Evolutionary conservation across 2,113 vertebrate genomes (phyloP).

Genomic region (Corvus hawaiiensis): DNA sequence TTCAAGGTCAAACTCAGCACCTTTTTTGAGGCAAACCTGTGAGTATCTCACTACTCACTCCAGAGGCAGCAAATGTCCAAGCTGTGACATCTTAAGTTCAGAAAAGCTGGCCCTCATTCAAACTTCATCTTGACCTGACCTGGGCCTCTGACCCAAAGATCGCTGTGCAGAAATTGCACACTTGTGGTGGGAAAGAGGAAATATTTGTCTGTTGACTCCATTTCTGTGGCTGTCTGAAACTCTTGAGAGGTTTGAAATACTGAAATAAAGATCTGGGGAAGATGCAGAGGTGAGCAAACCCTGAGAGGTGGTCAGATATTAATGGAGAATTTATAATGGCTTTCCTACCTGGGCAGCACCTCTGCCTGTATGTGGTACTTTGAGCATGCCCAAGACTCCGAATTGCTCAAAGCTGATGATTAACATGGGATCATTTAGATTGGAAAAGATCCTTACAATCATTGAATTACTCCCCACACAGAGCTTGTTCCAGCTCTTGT

Average conservation of each 20-base stretch:
- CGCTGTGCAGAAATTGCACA: neutral
- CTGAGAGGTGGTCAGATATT: neutral
- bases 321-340: neutral
- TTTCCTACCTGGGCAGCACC: neutral
- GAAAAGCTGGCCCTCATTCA: neutral
- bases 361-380: neutral
- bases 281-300: neutral
- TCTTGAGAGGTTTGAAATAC: neutral
- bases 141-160: neutral
- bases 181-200: neutral
- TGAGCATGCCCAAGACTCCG: neutral
- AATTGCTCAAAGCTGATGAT: neutral
- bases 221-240: neutral
- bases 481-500: neutral
- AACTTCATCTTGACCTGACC: neutral
- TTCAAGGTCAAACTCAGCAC: neutral
- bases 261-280: neutral
- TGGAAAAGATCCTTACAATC: neutral
- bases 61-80: neutral
- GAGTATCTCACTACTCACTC: neutral
- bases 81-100: neutral
- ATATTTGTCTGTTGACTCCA: neutral
- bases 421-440: neutral
- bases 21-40: neutral
- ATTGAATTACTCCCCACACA: neutral